These are phyloP conservation scores for Danio jaintianensis DNA, from an alignment of 2,797 vertebrate genomes.

Conservation along the genomic window DNA sequence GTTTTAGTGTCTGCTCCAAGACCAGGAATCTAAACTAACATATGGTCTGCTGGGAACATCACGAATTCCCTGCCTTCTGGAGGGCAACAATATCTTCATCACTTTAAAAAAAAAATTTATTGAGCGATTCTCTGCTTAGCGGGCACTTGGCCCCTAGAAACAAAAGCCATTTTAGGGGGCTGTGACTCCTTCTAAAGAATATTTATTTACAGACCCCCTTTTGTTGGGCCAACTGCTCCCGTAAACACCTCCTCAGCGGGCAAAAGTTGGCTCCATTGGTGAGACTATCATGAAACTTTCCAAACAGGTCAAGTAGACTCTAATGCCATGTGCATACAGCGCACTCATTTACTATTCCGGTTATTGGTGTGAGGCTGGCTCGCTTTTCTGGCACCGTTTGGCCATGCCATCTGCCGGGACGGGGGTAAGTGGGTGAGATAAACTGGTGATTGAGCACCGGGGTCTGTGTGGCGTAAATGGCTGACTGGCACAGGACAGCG, in stretches of 20 bases:
- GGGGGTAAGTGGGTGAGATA: slow-evolving; percentile 63
- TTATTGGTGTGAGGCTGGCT: slow-evolving; percentile 63
- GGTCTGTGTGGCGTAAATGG: slow-evolving; percentile 58
- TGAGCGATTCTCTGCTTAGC: slow-evolving; percentile 54
- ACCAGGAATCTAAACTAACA: slow-evolving; percentile 53
- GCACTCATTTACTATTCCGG: slow-evolving; percentile 66
- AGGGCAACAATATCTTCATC: slow-evolving; percentile 61
- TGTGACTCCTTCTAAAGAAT: slow-evolving; percentile 66
- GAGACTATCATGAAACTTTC: slow-evolving; percentile 61
- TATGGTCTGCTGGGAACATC: slow-evolving; percentile 59
- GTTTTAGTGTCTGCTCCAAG: slow-evolving; percentile 48
- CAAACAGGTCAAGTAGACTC: slow-evolving; percentile 78
- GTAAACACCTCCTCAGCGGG: slow-evolving; percentile 62
- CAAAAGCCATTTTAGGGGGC: slow-evolving; percentile 66
- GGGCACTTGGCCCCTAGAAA: slow-evolving; percentile 61
- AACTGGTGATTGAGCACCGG: slow-evolving; percentile 65
- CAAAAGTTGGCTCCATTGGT: slow-evolving; percentile 49
- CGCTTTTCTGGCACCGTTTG: slow-evolving; percentile 60
- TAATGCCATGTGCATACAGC: slow-evolving; percentile 76
- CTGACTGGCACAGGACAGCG: slow-evolving; percentile 58
- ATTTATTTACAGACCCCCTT: slow-evolving; percentile 64
- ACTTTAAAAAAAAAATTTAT: slow-evolving; percentile 63
- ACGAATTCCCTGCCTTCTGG: slow-evolving; percentile 58
- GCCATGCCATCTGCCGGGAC: slow-evolving; percentile 68
- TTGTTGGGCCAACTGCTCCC: slow-evolving; percentile 60